Percentiles rank a stretch among this genome's conserved stretches.
Evolutionary conservation across 2,113 vertebrate genomes (phyloP).

Genomic region (Phodopus roborovskii): DNA sequence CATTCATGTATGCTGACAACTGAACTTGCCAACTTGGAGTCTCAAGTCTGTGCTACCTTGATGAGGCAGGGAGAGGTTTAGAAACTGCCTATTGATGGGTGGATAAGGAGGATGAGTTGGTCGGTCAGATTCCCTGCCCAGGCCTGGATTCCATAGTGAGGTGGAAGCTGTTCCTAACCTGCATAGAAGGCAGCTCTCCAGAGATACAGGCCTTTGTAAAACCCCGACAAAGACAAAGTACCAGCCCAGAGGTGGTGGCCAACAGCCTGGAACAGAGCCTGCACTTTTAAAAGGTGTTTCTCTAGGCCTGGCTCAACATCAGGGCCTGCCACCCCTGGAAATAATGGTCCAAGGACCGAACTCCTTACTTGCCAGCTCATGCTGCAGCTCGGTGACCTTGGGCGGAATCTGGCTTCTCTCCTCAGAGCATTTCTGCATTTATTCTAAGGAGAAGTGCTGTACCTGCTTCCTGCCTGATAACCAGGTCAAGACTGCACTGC

Average conservation of each 20-base stretch:
- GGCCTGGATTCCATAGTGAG: background rate
- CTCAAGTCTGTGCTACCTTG: background rate
- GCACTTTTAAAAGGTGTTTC: constrained; percentile 14
- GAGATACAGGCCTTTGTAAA: constrained; percentile 42
- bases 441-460: background rate
- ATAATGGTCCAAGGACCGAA: constrained; percentile 32
- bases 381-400: constrained; percentile 13
- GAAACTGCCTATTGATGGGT: background rate
- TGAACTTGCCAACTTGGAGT: background rate
- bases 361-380: constrained; percentile 8
- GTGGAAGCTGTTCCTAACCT: background rate
- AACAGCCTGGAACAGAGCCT: background rate
- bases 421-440: background rate
- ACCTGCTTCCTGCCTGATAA: constrained; percentile 25
- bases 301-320: constrained; percentile 8
- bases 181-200: background rate
- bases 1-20: background rate
- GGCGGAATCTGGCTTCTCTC: background rate
- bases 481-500: background rate
- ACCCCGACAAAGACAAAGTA: background rate
- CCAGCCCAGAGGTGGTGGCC: background rate
- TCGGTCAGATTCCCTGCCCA: background rate
- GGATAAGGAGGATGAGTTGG: too few species aligned
- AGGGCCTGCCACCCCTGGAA: background rate
- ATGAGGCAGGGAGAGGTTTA: background rate